Evolutionary conservation across 2,888 invertebrate species (phyloP).

Genomic region (Pseudeuparius sepicola): DNA sequence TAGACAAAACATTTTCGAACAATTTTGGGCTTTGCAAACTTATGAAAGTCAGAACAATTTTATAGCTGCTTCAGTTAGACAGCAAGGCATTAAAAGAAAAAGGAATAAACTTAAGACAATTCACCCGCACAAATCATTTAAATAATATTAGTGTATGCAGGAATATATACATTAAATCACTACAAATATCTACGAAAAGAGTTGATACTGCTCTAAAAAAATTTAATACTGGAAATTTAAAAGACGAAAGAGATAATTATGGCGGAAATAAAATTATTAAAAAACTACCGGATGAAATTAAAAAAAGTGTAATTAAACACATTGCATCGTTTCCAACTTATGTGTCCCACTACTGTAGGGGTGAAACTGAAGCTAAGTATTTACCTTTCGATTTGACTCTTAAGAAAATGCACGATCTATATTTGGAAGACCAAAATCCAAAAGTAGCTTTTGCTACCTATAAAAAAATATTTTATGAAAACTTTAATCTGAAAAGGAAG

Average conservation of each 20-base stretch:
- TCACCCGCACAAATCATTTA: too few relatives aligned
- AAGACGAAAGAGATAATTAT: constrained; percentile 1
- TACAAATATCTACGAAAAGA: too few relatives aligned
- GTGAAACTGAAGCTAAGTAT: constrained; percentile 1
- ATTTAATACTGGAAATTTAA: too few relatives aligned
- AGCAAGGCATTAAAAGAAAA: too few relatives aligned
- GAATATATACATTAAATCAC: too few relatives aligned
- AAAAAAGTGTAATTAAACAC: constrained; percentile 1
- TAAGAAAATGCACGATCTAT: background rate
- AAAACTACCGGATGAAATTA: constrained; percentile 1
- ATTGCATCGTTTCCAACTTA: constrained; percentile 1
- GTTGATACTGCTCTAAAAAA: too few relatives aligned
- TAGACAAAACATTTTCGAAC: too few relatives aligned
- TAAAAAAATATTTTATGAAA: constrained; percentile 1
- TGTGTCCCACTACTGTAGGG: background rate
- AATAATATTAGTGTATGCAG: too few relatives aligned
- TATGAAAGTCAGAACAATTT: too few relatives aligned
- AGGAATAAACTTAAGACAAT: too few relatives aligned
- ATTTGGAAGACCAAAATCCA: background rate
- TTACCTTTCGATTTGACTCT: background rate
- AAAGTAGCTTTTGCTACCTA: background rate
- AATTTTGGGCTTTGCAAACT: too few relatives aligned
- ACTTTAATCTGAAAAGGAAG: background rate
- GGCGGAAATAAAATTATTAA: background rate
- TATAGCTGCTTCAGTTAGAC: too few relatives aligned